A percentile compares a stretch with the other conserved stretches of the same genome.
phyloP scores from a whole-genome alignment of 2,888 invertebrate genomes.

The Acheta domesticus region DNA sequence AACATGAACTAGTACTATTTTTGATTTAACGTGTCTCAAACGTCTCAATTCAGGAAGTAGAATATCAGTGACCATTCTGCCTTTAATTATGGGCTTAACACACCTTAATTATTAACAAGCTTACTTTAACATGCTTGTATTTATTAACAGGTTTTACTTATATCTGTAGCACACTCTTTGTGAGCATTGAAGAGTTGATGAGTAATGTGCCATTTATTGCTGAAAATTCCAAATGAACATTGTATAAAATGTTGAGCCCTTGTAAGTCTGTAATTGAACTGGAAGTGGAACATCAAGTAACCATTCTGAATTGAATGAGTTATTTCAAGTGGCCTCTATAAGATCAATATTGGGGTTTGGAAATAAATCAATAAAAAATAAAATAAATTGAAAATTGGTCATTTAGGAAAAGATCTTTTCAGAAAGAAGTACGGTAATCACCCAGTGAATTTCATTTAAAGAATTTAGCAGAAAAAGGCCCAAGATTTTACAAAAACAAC shows the following conservation, averaged over 20 bases:
- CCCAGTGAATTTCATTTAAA: not conserved
- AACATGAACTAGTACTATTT: too few relatives aligned
- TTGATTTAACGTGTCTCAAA: too few relatives aligned
- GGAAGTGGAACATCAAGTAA: conserved; percentile 38
- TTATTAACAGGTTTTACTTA: too few relatives aligned
- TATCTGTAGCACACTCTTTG: not conserved
- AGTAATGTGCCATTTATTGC: conserved; percentile 36
- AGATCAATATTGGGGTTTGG: too few relatives aligned
- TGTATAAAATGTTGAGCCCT: conserved; percentile 41
- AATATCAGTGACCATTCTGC: too few relatives aligned
- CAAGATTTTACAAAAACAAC: not conserved
- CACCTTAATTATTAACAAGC: too few relatives aligned
- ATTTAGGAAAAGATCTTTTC: conserved; percentile 40
- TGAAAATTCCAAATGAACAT: conserved; percentile 42
- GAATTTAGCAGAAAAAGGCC: not conserved
- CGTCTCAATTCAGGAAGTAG: too few relatives aligned
- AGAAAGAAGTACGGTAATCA: not conserved
- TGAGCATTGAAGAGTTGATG: conserved; percentile 37
- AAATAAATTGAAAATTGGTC: too few relatives aligned
- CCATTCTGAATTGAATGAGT: too few relatives aligned
- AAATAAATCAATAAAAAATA: too few relatives aligned
- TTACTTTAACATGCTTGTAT: too few relatives aligned
- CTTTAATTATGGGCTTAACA: not conserved
- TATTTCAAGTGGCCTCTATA: too few relatives aligned
- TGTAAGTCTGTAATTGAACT: conserved; percentile 41